Conservation (phyloP, 1,140 invertebrate genomes). For the Reticulitermes speratus region DNA sequence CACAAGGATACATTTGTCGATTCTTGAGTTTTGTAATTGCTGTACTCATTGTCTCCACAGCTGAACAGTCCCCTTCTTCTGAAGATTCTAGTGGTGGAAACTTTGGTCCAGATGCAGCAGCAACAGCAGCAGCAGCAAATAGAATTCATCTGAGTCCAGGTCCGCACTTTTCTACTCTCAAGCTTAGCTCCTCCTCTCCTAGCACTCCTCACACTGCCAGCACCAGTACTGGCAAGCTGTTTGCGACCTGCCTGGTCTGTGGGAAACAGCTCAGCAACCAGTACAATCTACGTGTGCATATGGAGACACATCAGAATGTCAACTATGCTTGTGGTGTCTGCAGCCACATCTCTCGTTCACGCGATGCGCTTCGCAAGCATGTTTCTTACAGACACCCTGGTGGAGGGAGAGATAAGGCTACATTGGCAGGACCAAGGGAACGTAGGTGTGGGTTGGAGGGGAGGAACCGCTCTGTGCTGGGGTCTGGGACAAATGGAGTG, state of each 20-base stretch:
- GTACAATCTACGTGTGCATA: conserved; percentile 84
- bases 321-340: conserved; percentile 77
- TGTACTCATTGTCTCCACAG: conserved; percentile 2
- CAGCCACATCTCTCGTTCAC: conserved; percentile 78
- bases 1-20: too few species aligned
- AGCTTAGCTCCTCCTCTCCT: conserved; percentile 22
- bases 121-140: conserved; percentile 22
- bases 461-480: not conserved
- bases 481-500: not conserved
- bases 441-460: not conserved
- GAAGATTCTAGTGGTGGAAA: conserved; percentile 33
- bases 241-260: conserved; percentile 79
- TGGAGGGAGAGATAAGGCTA: conserved; percentile 23
- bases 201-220: conserved; percentile 9
- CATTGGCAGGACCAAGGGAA: not conserved
- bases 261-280: conserved; percentile 85
- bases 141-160: conserved; percentile 32
- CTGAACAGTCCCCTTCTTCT: conserved; percentile 32
- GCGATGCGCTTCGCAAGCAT: conserved; percentile 83
- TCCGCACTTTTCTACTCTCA: conserved; percentile 26
- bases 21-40: too few species aligned
- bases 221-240: conserved; percentile 48
- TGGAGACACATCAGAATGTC: conserved; percentile 62
- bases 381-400: conserved; percentile 80
- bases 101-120: conserved; percentile 21